Evolutionary conservation across 2,888 invertebrate species (phyloP).

Genomic region (Phalera bucephala): DNA sequence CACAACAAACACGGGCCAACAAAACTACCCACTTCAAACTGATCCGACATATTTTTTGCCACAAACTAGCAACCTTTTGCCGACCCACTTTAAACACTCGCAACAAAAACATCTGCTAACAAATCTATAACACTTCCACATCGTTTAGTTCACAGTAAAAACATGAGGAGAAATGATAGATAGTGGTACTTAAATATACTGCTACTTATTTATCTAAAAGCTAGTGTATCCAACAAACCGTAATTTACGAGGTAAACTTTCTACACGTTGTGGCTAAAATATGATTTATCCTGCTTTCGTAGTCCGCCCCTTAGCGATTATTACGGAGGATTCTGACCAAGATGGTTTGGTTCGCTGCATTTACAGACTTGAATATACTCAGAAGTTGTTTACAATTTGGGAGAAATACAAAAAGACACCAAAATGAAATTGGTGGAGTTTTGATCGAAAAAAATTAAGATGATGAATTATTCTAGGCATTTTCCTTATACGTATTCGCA

Average conservation of each 20-base stretch:
- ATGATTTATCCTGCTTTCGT: conserved; percentile 58
- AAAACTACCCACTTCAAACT: not conserved
- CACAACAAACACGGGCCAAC: no score
- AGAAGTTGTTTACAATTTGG: no score
- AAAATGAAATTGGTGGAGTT: no score
- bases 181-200: conserved; percentile 3
- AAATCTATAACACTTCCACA: not conserved
- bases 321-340: conserved; percentile 6
- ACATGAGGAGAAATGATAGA: not conserved
- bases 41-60: not conserved
- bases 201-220: conserved; percentile 47
- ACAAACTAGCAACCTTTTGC: not conserved
- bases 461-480: no score
- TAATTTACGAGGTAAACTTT: conserved; percentile 61
- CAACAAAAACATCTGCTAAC: not conserved
- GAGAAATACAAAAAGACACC: no score
- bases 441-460: no score
- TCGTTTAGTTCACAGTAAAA: not conserved
- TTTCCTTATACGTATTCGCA: no score
- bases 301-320: conserved; percentile 25
- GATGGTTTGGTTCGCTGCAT: not conserved
- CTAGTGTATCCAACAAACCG: conserved; percentile 45
- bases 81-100: not conserved
- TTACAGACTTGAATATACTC: not conserved
- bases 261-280: conserved; percentile 42